phyloP scores from a whole-genome alignment of 2,888 invertebrate species.

The Rugalucina vietnamica region DNA sequence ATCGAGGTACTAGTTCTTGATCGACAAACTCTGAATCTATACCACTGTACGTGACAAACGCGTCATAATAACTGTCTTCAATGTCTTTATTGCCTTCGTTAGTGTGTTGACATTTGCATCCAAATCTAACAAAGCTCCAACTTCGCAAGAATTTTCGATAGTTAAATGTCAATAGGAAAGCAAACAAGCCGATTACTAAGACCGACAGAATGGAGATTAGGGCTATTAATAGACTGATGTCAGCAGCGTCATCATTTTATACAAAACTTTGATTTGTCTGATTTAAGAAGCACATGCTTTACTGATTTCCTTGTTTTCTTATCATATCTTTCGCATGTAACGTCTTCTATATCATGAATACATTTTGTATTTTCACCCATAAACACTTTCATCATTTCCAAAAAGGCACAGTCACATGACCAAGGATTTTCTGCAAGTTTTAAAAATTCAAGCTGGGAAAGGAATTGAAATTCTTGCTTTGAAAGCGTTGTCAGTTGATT shows the following conservation, averaged over 20 bases:
- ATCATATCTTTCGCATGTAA: constrained; percentile 15
- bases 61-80: constrained; percentile 87
- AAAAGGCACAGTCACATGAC: constrained; percentile 60
- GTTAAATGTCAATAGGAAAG: constrained; percentile 34
- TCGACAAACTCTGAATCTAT: constrained; percentile 93
- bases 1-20: constrained; percentile 91
- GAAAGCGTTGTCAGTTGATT: constrained; percentile 60
- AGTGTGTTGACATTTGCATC: neutral
- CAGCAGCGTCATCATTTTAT: neutral
- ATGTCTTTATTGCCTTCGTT: constrained; percentile 6
- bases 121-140: constrained; percentile 28
- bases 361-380: neutral
- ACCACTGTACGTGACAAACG: constrained; percentile 93
- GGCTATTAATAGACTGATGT: neutral
- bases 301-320: neutral
- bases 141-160: constrained; percentile 36
- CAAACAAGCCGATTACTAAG: constrained; percentile 53
- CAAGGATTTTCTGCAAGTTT: constrained; percentile 58
- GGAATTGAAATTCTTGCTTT: constrained; percentile 32
- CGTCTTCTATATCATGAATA: constrained; percentile 8
- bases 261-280: neutral
- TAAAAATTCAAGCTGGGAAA: constrained; percentile 45
- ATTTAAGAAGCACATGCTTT: neutral
- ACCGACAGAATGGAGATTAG: constrained; percentile 29
- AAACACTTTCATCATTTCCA: constrained; percentile 14